Base-by-base conservation (phyloP, 1,140 invertebrate species). In the Ephestia elutella region DNA sequence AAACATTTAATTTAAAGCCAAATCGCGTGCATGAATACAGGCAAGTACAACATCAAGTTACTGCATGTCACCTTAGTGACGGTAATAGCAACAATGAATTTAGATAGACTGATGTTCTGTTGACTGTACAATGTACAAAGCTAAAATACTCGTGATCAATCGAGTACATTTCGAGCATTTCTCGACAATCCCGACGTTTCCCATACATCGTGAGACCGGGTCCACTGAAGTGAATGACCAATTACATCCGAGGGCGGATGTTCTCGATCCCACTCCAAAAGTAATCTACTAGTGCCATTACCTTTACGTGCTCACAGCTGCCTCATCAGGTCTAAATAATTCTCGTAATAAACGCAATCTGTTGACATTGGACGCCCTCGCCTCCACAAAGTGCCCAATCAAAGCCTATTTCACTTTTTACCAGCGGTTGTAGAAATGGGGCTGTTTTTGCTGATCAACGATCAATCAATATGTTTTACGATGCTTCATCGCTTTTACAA, bases 321-420 rank as follows among this genome's bases (percentile, higher is more conserved):
- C 68, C 63, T 78, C 75, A 81, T 78, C 73, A 70, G 57, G 55
- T 49, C 62, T 70, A 59, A 71, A 73, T 82, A 79, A 79, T 80
- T 77, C 76, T 75, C 70, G 71, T 84, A 84, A 84, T 82, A 78
- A 78, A 73, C 62, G 68, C 63, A 74, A 73, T 78, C 69, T 71
- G 68, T 70, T 71, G 63, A 68, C 70, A 70, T 57, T 60, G 56
- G 35, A 49, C 35, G 60, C 59, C 51, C 65, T 65, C 5, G 38
- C 38, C 10, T 15, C 38, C 38, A 44, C 38, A 44, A 38, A 44
- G 38, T 44, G 38, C 38, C 38, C 38, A 44, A 44, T 44, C 38
- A 44, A 44, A 44, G 38, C 38, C 13, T 44, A 44, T 44, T 44
- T 44, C 13, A 15, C 38, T 44, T 44, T 44, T 44, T 44, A 44